These are phyloP conservation scores for Merodon equestris DNA, from an alignment of 2,888 invertebrate genomes.

Conservation along the genomic window DNA sequence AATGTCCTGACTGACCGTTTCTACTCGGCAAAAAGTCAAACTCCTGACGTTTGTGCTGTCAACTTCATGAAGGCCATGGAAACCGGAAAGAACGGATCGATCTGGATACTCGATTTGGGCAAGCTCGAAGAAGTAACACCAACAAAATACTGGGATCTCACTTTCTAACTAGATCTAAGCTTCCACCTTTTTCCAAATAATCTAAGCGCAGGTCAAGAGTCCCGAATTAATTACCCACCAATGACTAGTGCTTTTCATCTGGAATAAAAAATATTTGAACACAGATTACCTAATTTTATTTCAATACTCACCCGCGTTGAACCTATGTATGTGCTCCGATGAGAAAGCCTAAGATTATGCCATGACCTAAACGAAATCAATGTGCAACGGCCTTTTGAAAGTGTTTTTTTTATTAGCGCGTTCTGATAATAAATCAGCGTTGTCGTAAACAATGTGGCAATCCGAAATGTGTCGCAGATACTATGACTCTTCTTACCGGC, in stretches of 20 bases:
- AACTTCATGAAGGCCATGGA: conserved; percentile 71
- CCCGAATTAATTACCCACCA: no score
- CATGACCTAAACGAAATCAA: neutral
- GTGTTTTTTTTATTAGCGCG: no score
- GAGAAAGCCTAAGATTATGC: neutral
- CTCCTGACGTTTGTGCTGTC: conserved; percentile 70
- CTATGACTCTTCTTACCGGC: conserved; percentile 15
- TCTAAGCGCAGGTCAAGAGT: no score
- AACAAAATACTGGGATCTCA: conserved; percentile 70
- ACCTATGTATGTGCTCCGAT: no score
- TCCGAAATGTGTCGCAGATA: no score
- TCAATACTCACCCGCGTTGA: no score
- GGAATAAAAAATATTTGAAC: no score
- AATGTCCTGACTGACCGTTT: conserved; percentile 62
- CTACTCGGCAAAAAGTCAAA: conserved; percentile 64
- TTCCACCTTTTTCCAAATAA: no score
- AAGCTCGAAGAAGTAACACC: conserved; percentile 69
- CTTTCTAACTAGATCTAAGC: conserved; percentile 7
- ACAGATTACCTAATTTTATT: no score
- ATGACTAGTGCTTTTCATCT: no score
- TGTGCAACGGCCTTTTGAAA: neutral
- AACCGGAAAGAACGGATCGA: conserved; percentile 70
- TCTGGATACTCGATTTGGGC: conserved; percentile 72
- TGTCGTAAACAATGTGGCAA: neutral
- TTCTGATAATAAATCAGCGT: conserved; percentile 1